Conservation (phyloP, 2,797 vertebrate species). For the Pseudochirops corinnae region DNA sequence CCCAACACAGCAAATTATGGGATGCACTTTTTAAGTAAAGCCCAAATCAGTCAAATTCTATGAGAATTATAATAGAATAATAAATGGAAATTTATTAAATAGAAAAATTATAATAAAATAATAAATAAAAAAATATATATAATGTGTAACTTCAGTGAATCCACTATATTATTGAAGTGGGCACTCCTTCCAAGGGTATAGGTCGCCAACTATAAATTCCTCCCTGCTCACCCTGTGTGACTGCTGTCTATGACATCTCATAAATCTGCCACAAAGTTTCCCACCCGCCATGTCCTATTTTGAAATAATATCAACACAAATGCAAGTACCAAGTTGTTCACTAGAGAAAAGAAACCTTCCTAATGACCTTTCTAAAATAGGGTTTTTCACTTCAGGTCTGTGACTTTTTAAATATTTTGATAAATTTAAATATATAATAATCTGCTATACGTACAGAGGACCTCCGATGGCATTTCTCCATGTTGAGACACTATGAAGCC, state of each 20-base stretch:
- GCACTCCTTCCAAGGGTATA: not conserved
- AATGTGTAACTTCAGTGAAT: not conserved
- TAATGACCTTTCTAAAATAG: not conserved
- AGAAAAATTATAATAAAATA: too few species aligned
- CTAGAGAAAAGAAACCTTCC: not conserved
- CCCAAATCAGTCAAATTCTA: not conserved
- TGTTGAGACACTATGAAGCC: too few species aligned
- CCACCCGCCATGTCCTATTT: not conserved
- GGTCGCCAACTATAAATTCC: not conserved
- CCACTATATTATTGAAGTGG: not conserved
- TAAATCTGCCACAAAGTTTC: not conserved
- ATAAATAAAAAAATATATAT: not conserved
- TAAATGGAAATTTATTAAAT: too few species aligned
- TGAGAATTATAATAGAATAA: not conserved
- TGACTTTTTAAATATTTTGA: too few species aligned
- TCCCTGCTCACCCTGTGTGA: not conserved
- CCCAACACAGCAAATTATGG: not conserved
- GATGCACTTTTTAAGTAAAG: not conserved
- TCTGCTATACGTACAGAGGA: too few species aligned
- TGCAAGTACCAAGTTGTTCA: not conserved
- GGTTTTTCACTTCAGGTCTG: too few species aligned
- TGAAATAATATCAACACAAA: not conserved
- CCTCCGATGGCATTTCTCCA: too few species aligned
- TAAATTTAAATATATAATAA: too few species aligned
- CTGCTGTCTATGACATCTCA: not conserved